Base-by-base conservation (phyloP, 2,888 invertebrate species). In the Drosophila rubida region DNA sequence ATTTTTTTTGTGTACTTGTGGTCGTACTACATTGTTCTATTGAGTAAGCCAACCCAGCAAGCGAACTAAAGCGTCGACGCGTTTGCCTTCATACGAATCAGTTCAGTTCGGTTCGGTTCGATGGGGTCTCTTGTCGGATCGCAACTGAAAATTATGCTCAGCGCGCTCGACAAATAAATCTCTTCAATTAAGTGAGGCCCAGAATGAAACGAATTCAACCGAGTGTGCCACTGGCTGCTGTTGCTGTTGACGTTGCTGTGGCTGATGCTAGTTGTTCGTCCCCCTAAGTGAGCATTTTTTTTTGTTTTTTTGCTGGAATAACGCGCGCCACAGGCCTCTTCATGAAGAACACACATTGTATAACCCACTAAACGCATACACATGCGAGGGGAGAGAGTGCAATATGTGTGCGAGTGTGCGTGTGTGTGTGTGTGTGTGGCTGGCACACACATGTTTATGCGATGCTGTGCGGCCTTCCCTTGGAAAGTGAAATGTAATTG, bases 401-500 rank as follows among this genome's bases (percentile, higher is more conserved):
- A 14, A 35, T 14, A 2, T 30, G 30, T 30, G 30, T 30, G 30
- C 2, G 35, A 14, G 19, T 35, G 45, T 22, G 32, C 25, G 23
- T 7, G 37, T 13, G 30, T 5, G 35, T 14, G 19, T 35, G 45
- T 22, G 32, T 30, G 23, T 7, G 37, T 13, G 44, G 60, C 50
- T 60, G 60, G 9, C 35, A 50, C 57, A 65, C 77, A 67, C 67
- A 78, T 66, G 65, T 44, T 27, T 51, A n/a, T 53, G 39, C 53
- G 39, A 49, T 60, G 48, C 45, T 50, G 76, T 46, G 78, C 64
- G 70, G 74, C 76, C 84, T 84, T 79, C 84, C 81, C 85, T 84
- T 82, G 78, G 80, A 84, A 87, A 84, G 87, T 81, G 75, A 84
- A 87, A 84, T 84, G 82, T 74, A 83, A 72, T 83, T 86, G 83